phyloP scores from a whole-genome alignment of 2,113 vertebrate genomes.

The Phoxinus phoxinus region DNA sequence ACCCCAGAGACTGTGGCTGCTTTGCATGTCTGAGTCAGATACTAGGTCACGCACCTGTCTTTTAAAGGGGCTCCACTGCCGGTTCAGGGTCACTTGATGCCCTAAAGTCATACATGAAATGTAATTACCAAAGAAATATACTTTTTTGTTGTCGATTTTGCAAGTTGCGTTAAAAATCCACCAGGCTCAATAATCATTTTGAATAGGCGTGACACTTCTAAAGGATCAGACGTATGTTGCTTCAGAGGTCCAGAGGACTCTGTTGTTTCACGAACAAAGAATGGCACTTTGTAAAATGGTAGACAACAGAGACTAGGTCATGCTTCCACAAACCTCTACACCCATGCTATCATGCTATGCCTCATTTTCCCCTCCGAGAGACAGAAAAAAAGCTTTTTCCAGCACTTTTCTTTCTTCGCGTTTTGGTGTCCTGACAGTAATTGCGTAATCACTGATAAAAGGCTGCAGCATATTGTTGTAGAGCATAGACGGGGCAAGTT shows the following conservation, averaged over 20 bases:
- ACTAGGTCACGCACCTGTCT: no score
- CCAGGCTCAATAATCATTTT: neutral
- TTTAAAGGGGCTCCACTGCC: no score
- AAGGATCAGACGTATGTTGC: neutral
- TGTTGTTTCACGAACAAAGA: conserved; percentile 5
- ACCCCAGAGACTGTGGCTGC: no score
- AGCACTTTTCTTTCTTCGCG: conserved; percentile 22
- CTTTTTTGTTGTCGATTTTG: no score
- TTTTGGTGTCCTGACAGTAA: conserved; percentile 56
- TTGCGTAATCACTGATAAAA: conserved; percentile 56
- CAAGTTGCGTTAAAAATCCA: neutral
- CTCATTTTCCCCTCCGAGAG: conserved; percentile 40
- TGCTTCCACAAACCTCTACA: neutral
- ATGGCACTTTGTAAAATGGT: neutral
- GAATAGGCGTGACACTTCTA: neutral
- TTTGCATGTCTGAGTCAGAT: no score
- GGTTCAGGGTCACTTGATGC: no score
- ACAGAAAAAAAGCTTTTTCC: conserved; percentile 43
- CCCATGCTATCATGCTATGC: neutral
- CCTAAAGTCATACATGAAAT: no score
- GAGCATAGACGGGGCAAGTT: conserved; percentile 41
- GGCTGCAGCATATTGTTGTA: conserved; percentile 48
- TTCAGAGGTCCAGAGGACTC: neutral
- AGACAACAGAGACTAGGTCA: neutral
- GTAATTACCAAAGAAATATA: no score